Percentiles rank a stretch among this genome's conserved stretches.
These are phyloP conservation scores for Drosophila nikananu DNA, from an alignment of 1,140 invertebrate species.

Conservation along the genomic window DNA sequence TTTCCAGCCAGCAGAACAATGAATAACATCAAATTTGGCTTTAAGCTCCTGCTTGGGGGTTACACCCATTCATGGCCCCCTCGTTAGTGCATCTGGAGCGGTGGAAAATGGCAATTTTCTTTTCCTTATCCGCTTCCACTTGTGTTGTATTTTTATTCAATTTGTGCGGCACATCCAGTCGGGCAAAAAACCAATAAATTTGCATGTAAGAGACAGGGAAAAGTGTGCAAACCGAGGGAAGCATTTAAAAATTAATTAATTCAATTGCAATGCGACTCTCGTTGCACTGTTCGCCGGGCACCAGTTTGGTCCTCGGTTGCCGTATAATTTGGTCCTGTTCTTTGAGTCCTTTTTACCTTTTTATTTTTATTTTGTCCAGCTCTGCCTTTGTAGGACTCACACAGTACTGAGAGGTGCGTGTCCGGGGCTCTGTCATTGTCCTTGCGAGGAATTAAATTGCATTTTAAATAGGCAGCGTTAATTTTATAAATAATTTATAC, in stretches of 20 bases:
- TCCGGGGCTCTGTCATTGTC: constrained; percentile 55
- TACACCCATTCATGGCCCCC: background rate
- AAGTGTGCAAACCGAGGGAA: constrained; percentile 45
- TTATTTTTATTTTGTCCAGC: background rate
- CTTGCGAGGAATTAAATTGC: constrained; percentile 50
- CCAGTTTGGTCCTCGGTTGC: constrained; percentile 4
- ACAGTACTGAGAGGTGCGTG: constrained; percentile 22
- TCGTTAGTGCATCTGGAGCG: constrained; percentile 6
- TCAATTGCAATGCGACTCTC: constrained; percentile 66
- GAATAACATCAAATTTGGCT: constrained; percentile 10
- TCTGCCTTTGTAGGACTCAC: constrained; percentile 8
- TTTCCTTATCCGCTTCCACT: constrained; percentile 25
- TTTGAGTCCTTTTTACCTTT: constrained; percentile 34
- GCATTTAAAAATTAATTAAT: constrained; percentile 77
- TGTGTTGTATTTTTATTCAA: constrained; percentile 55
- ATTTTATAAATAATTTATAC: constrained; percentile 58
- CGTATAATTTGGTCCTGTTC: constrained; percentile 61
- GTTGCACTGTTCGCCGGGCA: constrained; percentile 32
- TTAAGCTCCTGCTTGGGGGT: background rate
- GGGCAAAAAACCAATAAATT: constrained; percentile 66
- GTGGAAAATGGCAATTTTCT: constrained; percentile 34
- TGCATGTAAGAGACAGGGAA: constrained; percentile 60
- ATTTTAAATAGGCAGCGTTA: constrained; percentile 57
- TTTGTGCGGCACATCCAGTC: constrained; percentile 46
- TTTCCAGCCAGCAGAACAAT: constrained; percentile 13